Evolutionary conservation across 2,888 invertebrate species (phyloP).

Genomic region (Amphipoea oculea): DNA sequence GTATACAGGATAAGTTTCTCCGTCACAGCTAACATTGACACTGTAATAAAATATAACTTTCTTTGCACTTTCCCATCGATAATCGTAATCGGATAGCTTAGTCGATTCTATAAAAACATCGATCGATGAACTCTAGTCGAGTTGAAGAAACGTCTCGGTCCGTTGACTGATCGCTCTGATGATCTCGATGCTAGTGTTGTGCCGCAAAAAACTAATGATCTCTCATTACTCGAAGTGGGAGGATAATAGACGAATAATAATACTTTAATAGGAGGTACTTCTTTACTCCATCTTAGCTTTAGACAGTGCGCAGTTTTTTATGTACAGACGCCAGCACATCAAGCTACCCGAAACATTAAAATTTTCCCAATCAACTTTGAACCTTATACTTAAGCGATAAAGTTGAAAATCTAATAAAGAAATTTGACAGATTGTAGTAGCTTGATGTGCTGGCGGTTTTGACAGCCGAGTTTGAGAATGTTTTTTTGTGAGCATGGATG

Average conservation of each 20-base stretch:
- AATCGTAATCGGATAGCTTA: slow-evolving; percentile 78
- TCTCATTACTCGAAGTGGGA: slow-evolving; percentile 57
- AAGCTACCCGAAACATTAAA: too few relatives aligned
- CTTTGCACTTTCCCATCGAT: slow-evolving; percentile 82
- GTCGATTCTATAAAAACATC: slow-evolving; percentile 77
- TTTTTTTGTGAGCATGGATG: neutral
- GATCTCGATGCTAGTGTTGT: slow-evolving; percentile 56
- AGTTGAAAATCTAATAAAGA: too few relatives aligned
- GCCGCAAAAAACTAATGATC: slow-evolving; percentile 57
- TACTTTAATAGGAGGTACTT: slow-evolving; percentile 6
- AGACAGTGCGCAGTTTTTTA: neutral
- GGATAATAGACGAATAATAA: slow-evolving; percentile 46
- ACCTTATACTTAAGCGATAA: too few relatives aligned
- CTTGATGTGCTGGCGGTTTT: neutral
- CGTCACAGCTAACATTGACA: slow-evolving; percentile 43
- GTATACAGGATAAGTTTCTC: slow-evolving; percentile 55
- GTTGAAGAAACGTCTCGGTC: slow-evolving; percentile 89
- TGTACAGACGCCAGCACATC: too few relatives aligned
- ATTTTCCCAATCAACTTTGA: too few relatives aligned
- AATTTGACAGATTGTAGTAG: too few relatives aligned
- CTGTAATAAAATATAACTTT: slow-evolving; percentile 71
- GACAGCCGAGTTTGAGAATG: neutral
- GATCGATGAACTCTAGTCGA: slow-evolving; percentile 83
- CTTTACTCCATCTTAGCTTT: neutral
- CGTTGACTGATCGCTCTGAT: slow-evolving; percentile 77